Base-by-base conservation (phyloP, 2,888 invertebrate genomes). In the Diogma glabrata region DNA sequence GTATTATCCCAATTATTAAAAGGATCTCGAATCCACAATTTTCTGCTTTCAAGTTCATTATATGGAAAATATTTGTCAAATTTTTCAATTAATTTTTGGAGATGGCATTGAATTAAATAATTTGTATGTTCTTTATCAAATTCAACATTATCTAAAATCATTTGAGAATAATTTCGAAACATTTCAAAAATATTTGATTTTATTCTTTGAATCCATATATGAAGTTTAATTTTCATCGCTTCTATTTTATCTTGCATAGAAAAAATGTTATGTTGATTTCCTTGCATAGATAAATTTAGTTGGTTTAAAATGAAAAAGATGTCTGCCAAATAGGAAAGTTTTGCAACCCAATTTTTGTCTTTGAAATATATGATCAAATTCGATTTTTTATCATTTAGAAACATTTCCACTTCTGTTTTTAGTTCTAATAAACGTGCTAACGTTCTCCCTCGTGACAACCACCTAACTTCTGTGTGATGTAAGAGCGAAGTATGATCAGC, bases 161-260 rank as follows among this genome's bases (percentile, higher is more conserved):
- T 40, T 40, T 36, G 30, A 40, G 26, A 49, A 49, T 49, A 33
- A 2, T 40, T 26, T 40, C 38, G 22, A 48, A 48, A 30, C 20
- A 48, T 48, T 30, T 48, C 48, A 48, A 33, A 48, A 33, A 48
- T 33, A 33, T 48, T 48, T 48, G 40, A 49, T 26, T 40, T 40
- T 24, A 49, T 38, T 38, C 16, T 16, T 16, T 38, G 17, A 19
- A 38, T 38, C 14, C 17, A 16, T 38, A 8, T 36, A 14, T 33
- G 33, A 14, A 10, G 14, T 30, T 12, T 33, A 30, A 26, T 48
- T 20, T 12, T 20, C 19, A 48, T 17, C 19, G 30, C 38, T 24
- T 49, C 22, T 36, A 19, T 49, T 49, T 20, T 22, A 38, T 36
- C 16, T 23, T 19, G 16, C 36, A 36, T 36, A 33, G 4, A 4